Conservation (phyloP, 2,113 vertebrate species). For the Daubentonia madagascariensis region DNA sequence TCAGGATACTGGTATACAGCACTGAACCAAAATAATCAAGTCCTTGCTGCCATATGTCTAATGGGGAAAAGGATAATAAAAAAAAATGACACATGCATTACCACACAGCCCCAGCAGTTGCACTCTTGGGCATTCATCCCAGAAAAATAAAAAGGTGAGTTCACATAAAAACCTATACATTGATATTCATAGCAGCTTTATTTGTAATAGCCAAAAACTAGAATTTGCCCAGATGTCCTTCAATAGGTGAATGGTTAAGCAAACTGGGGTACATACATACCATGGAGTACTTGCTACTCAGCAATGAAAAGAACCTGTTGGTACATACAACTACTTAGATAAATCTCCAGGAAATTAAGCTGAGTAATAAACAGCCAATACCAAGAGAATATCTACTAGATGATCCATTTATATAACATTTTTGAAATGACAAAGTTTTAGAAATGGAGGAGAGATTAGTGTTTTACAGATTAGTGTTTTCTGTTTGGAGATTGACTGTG, state of each 20-base stretch:
- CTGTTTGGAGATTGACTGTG: neutral
- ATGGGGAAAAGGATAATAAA: neutral
- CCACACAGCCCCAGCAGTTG: neutral
- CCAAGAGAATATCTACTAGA: neutral
- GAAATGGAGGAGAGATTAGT: neutral
- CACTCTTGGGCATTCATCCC: neutral
- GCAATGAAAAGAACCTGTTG: neutral
- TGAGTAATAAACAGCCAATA: neutral
- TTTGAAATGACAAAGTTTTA: neutral
- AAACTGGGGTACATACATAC: neutral
- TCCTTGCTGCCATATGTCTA: neutral
- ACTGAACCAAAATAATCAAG: neutral
- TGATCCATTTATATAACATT: neutral
- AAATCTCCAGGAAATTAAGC: neutral
- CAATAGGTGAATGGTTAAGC: neutral
- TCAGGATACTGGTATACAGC: neutral
- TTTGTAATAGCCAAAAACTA: neutral
- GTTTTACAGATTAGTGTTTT: neutral
- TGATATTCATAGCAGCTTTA: neutral
- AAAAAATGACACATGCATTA: neutral
- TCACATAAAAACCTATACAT: neutral
- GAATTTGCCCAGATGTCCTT: neutral
- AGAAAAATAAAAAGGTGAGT: neutral
- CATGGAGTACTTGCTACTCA: neutral
- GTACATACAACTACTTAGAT: neutral